Evolutionary conservation across 2,888 invertebrate species (phyloP).

Genomic region (Andrena camellia): DNA sequence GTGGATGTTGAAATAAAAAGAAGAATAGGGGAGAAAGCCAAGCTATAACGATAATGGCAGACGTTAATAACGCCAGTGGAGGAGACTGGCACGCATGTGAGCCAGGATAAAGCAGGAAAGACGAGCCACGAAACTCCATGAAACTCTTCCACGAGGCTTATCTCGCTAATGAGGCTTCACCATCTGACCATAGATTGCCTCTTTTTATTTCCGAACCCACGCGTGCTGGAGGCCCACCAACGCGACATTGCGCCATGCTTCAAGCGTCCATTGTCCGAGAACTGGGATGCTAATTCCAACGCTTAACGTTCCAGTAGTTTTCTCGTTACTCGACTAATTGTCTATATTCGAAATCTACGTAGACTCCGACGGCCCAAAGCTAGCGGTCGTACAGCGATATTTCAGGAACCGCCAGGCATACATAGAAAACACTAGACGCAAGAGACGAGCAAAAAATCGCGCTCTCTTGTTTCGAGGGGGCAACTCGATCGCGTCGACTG

Average conservation of each 20-base stretch:
- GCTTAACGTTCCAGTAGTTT: too few species aligned
- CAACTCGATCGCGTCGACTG: not conserved
- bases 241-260: constrained; percentile 30
- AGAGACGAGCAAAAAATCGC: not conserved
- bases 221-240: not conserved
- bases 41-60: constrained; percentile 70
- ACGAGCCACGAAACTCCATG: constrained; percentile 56
- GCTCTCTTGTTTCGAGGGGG: not conserved
- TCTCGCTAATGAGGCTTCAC: constrained; percentile 80
- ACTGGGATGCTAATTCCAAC: too few species aligned
- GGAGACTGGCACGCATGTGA: constrained; percentile 14
- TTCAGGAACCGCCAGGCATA: too few species aligned
- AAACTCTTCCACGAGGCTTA: constrained; percentile 70
- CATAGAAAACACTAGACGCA: too few species aligned
- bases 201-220: constrained; percentile 21
- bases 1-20: constrained; percentile 43
- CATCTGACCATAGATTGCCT: constrained; percentile 72
- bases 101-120: constrained; percentile 32
- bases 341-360: too few species aligned
- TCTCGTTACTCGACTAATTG: too few species aligned
- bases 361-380: too few species aligned
- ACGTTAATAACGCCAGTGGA: constrained; percentile 62
- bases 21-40: constrained; percentile 14
- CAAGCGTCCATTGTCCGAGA: not conserved
- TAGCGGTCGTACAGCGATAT: too few species aligned